Conservation (phyloP, 2,888 invertebrate species). For the Teleiodes luculella region DNA sequence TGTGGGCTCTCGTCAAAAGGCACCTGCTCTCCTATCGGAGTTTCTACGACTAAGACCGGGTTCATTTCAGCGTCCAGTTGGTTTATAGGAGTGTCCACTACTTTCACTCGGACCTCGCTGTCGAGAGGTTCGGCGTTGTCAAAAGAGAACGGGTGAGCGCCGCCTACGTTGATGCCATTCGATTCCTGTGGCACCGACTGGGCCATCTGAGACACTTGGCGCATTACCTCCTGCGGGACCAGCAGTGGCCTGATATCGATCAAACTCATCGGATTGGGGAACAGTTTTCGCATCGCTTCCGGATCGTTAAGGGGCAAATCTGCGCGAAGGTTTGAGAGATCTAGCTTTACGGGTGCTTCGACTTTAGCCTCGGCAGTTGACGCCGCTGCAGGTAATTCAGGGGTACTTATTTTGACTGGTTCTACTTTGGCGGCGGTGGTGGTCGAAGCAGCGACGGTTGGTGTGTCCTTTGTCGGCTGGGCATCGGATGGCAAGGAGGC, state of each 20-base stretch:
- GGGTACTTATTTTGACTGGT: too few species aligned
- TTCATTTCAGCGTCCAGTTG: neutral
- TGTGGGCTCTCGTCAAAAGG: neutral
- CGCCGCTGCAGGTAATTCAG: too few species aligned
- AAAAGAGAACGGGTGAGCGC: neutral
- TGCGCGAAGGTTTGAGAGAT: too few species aligned
- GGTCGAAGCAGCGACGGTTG: neutral
- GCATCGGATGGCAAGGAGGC: neutral
- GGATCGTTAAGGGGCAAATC: too few species aligned
- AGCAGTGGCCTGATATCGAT: conserved; percentile 26
- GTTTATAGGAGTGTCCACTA: neutral
- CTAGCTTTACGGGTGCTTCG: too few species aligned
- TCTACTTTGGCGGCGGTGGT: neutral
- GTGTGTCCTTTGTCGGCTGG: neutral
- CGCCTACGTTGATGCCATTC: neutral
- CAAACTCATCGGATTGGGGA: neutral
- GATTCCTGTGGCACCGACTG: neutral
- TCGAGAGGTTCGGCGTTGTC: conserved; percentile 11
- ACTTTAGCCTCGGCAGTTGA: too few species aligned
- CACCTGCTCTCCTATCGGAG: neutral
- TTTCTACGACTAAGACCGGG: conserved; percentile 8
- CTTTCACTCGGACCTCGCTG: conserved; percentile 3
- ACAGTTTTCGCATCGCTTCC: neutral
- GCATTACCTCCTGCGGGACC: conserved; percentile 29
- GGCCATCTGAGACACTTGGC: conserved; percentile 12